A percentile compares a stretch with the other conserved stretches of the same genome.
Evolutionary conservation across 2,113 vertebrate species (phyloP).

Genomic region (Perca flavescens): DNA sequence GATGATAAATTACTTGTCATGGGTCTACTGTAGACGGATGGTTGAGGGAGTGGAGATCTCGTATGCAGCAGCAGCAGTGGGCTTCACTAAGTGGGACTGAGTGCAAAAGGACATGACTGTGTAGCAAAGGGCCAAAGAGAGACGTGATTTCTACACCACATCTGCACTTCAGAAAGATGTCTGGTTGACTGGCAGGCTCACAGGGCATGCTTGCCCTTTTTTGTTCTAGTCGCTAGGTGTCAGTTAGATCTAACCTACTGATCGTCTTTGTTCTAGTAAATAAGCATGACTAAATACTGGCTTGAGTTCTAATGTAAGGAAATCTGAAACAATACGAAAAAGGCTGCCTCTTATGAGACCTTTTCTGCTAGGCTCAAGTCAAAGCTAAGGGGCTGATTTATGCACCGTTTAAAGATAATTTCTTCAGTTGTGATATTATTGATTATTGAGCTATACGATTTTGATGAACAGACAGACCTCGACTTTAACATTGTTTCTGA

Average conservation of each 20-base stretch:
- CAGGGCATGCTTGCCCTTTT: neutral
- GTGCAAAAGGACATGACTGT: conserved; percentile 29
- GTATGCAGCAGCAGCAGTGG: conserved; percentile 22
- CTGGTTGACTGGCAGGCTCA: conserved; percentile 11
- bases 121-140: conserved; percentile 29
- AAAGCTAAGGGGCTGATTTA: neutral
- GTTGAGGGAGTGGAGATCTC: conserved; percentile 33
- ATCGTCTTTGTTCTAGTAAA: conserved; percentile 8
- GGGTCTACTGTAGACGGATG: conserved; percentile 34
- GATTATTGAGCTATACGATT: conserved; percentile 42
- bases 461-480: conserved; percentile 22
- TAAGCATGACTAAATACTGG: neutral
- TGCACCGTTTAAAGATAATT: conserved; percentile 15
- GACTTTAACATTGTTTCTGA: conserved; percentile 41
- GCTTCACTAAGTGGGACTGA: conserved; percentile 34
- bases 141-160: neutral
- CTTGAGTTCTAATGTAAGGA: neutral
- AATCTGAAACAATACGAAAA: neutral
- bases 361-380: neutral
- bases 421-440: conserved; percentile 18
- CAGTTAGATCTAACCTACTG: neutral
- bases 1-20: conserved; percentile 56
- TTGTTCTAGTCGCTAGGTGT: neutral
- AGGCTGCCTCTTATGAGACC: neutral
- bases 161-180: conserved; percentile 40